Base-by-base conservation (phyloP, 1,140 invertebrate genomes). In the Tetramorium alpestre region DNA sequence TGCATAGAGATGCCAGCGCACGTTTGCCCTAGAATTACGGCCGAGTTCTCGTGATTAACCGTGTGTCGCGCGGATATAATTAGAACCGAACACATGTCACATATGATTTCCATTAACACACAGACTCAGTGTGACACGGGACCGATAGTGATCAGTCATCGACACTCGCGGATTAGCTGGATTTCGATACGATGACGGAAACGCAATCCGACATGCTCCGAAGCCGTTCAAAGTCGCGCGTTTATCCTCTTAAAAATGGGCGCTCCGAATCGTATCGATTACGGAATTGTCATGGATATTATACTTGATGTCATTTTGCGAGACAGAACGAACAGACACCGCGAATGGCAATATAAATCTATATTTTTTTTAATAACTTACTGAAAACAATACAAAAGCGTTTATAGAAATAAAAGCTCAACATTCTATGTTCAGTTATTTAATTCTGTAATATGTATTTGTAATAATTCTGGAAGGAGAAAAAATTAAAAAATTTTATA, bases 11-110 rank as follows among this genome's bases (percentile, higher is more conserved):
- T 89, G 62, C 88, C 25, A 11, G 18, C 47, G 51, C 88, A 88
- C 81, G 89, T 88, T 88, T 58, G 56, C 28, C 58, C 86, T 67
- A 80, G 70, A 86, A 90, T 90, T 85, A 88, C 86, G 51, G 11
- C 28, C 33, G 89, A 88, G 86, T 88, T 81, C 86, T 76, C 76
- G 81, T 90, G 86, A 90, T 90, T 90, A 90, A 90, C 86, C 80
- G 89, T 90, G 58, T 70, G 70, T 54, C 70, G 89, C 58, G 1
- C 76, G 81, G 76, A 88, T 90, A 86, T 88, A 90, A 91, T 91
- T 91, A 88, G 89, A 91, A 85, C 78, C 73, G 67, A 85, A 51
- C 89, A 81, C 86, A 78, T 87, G 89, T 90, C 89, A 67, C 70
- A 81, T 67, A 75, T 70, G 82, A 62, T 86, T 88, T 91, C 73